phyloP scores from a whole-genome alignment of 2,888 invertebrate genomes.

The Isoperla grammatica region DNA sequence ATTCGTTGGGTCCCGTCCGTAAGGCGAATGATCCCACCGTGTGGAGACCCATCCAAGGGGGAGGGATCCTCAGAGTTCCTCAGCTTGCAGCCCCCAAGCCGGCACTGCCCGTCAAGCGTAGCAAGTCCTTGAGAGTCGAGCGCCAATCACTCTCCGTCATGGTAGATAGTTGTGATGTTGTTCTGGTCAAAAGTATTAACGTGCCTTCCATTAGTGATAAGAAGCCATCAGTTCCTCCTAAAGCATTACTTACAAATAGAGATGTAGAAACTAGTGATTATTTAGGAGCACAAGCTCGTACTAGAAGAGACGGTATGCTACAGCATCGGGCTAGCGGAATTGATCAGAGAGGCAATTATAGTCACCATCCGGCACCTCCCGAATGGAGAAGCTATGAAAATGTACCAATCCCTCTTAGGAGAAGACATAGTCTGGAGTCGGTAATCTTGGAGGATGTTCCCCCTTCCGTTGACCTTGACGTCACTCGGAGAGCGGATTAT shows the following conservation, averaged over 20 bases:
- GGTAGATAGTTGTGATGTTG: conserved; percentile 13
- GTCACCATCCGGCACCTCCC: background rate
- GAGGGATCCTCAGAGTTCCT: conserved; percentile 33
- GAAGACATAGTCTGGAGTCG: conserved; percentile 28
- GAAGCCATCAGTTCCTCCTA: conserved; percentile 15
- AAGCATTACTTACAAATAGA: conserved; percentile 3
- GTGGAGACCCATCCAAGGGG: conserved; percentile 30
- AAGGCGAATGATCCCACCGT: conserved; percentile 1
- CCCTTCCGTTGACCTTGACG: background rate
- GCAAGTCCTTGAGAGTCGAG: conserved; percentile 42
- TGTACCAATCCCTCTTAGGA: conserved; percentile 1
- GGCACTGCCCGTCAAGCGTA: conserved; percentile 40
- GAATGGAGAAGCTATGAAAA: conserved; percentile 6
- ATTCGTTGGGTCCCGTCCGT: conserved; percentile 34
- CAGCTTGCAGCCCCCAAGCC: conserved; percentile 33
- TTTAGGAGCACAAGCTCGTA: background rate
- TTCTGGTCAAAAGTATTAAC: conserved; percentile 16
- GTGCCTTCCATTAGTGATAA: conserved; percentile 6
- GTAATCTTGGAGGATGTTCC: conserved; percentile 22
- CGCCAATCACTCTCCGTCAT: conserved; percentile 30
- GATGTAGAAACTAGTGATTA: conserved; percentile 12
- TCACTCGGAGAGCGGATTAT: background rate
- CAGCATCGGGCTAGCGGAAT: background rate
- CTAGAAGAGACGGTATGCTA: background rate
- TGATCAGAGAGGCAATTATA: too few species aligned